Evolutionary conservation across 2,113 vertebrate genomes (phyloP), one percentile per base, ranked within the genome.

Genomic region (Clarias batrachus): DNA sequence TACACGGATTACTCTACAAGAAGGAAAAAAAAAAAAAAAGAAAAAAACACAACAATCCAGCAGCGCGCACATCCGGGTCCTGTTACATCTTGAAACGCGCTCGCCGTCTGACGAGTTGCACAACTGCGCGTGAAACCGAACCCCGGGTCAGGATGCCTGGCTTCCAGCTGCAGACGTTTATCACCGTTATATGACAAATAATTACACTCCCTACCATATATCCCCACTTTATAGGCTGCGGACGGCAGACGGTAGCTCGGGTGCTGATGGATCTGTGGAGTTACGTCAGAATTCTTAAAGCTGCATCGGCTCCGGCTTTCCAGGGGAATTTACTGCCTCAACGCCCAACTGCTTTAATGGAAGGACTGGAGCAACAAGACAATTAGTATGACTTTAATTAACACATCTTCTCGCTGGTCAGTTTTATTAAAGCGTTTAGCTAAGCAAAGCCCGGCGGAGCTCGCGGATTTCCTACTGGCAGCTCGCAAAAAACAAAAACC

Each of bases 381-480:
- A 89, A 91, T 90, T 84, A 88, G 81, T 62, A 87, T 17, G 57
- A 87, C 85, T 88, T 90, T 91, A 91, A 91, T 87, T 87, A 90
- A 90, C 74, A 86, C 77, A 30, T 87, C 80, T 79, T 89, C 86
- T 84, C 60, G 27, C 81, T 88, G 89, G 87, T 87, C 85, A 88
- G 84, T 90, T 86, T 88, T 87, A 88, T 91, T 88, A 87, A 70
- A 86, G 84, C 86, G 80, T 85, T 89, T 78, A 88, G 83, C 83
- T 25, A 41, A 78, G 81, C 77, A 87, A 89, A 68, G 78, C 80
- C 88, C 88, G 21, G 30, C 21, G 83, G 84, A 86, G 37, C 57
- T 73, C 9, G 37, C 30, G 30, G 25, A 65, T 63, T 89, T 60
- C 78, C 52, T 30, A 71, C 48, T 8, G 33, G 65, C 59, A 77